Base-by-base conservation (phyloP, 2,888 invertebrate genomes). In the Gnatocerus cornutus region DNA sequence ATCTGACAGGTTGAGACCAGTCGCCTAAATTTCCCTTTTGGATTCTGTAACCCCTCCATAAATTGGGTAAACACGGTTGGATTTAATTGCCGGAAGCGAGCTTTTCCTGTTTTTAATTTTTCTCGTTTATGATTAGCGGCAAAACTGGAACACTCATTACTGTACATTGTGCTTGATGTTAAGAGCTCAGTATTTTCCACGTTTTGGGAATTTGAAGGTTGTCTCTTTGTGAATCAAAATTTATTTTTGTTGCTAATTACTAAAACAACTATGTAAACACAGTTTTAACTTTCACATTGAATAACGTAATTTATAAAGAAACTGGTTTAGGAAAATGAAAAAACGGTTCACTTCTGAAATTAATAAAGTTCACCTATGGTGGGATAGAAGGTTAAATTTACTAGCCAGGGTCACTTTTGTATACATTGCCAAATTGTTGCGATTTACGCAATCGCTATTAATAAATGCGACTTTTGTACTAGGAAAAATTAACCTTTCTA, bases 351-450 rank as follows among this genome's bases (percentile, higher is more conserved):
- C 37, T 50, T 48, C 46, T 41, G 45, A 45, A 55, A 53, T 53
- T 64, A 53, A 53, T 56, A 45, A 65, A 65, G 65, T 56, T 65
- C 65, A 65, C 65, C 65, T 65, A 48, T 53, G 52, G 56, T 50
- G 65, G 56, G 46, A 64, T 55, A 64, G 64, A 65, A 65, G 65
- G 65, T 65, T 65, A 56, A 65, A 56, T 65, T 10, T 39, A 30
- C 45, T 9, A 48, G 53, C 65, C 65, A 65, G 65, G 65, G 65
- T 65, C 65, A 65, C 65, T 43, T 64, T 64, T 64, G 55, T 64
- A 30, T 64, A 64, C 64, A 56, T 65, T 65, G 65, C 65, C 65
- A 65, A 65, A 65, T 62, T 65, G 64, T 64, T 45, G 45, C 33
- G 43, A 12, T 53, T 65, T 65, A 45, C 64, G 56, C 64, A 65